Percentiles rank a stretch among this genome's conserved stretches.
These are phyloP conservation scores for Blastobasis lacticolella DNA, from an alignment of 2,888 invertebrate species.

Conservation along the genomic window DNA sequence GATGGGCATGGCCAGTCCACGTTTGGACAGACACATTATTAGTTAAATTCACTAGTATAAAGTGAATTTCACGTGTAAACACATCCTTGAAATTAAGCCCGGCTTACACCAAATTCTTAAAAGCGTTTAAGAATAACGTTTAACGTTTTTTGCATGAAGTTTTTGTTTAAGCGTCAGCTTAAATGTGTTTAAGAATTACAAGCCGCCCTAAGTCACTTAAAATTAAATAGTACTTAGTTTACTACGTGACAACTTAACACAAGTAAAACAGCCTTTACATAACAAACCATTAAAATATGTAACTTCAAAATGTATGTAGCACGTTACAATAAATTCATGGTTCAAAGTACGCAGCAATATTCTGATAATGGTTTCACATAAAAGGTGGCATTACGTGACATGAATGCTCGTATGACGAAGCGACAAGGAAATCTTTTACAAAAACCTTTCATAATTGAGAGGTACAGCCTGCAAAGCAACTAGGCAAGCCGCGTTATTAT, in stretches of 20 bases:
- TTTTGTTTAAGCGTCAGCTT: conserved; percentile 1
- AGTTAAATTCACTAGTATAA: too few relatives aligned
- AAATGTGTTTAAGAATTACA: conserved; percentile 1
- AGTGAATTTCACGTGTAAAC: too few relatives aligned
- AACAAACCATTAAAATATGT: neutral
- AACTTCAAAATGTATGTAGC: neutral
- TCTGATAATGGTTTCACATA: conserved; percentile 2
- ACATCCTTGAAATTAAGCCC: too few relatives aligned
- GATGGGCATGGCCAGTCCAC: too few relatives aligned
- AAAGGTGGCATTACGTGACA: conserved; percentile 5
- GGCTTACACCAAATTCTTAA: too few relatives aligned
- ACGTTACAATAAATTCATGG: neutral
- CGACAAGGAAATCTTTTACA: conserved; percentile 17
- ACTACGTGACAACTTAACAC: neutral
- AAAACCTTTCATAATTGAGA: conserved; percentile 36
- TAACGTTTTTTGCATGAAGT: too few relatives aligned
- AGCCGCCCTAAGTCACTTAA: neutral
- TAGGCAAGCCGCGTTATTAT: too few relatives aligned
- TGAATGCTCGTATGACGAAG: neutral
- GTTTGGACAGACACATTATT: too few relatives aligned
- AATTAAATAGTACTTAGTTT: neutral
- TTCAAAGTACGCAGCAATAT: neutral
- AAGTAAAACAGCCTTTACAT: neutral
- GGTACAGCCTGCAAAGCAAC: conserved; percentile 7
- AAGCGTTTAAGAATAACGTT: too few relatives aligned